Evolutionary conservation across 2,888 invertebrate species (phyloP).

Genomic region (Ornithoptera priamus): DNA sequence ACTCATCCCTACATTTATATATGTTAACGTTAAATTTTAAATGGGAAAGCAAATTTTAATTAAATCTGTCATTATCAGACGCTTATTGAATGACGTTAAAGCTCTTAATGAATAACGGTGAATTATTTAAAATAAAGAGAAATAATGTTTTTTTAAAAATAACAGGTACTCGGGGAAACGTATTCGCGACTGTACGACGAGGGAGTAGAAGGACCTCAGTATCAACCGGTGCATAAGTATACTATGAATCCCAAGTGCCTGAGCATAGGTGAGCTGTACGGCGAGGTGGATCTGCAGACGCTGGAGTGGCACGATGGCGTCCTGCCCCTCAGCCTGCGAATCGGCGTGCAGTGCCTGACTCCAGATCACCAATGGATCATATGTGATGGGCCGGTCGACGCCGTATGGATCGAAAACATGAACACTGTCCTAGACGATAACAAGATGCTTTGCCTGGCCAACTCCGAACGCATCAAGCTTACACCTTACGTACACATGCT

Average conservation of each 20-base stretch:
- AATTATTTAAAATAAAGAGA: too few species aligned
- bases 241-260: conserved; percentile 94
- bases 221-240: conserved; percentile 87
- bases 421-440: conserved; percentile 96
- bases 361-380: conserved; percentile 94
- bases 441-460: conserved; percentile 94
- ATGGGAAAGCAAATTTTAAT: too few species aligned
- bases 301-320: conserved; percentile 96
- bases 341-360: conserved; percentile 69
- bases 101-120: too few species aligned
- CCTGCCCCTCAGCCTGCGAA: conserved; percentile 79
- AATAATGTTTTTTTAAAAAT: conserved; percentile 5
- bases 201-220: conserved; percentile 81
- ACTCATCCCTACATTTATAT: too few species aligned
- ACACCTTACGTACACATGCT: conserved; percentile 94
- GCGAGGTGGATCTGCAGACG: conserved; percentile 90
- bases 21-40: too few species aligned
- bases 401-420: conserved; percentile 96
- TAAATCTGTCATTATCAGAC: too few species aligned
- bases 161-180: conserved; percentile 84
- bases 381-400: conserved; percentile 95
- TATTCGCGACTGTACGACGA: conserved; percentile 83
- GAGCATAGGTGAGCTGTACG: conserved; percentile 92
- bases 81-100: too few species aligned
- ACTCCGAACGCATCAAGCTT: conserved; percentile 93